A percentile compares a stretch with the other conserved stretches of the same genome.
Conservation (phyloP, 2,888 invertebrate genomes). For the Volucella bombylans region DNA sequence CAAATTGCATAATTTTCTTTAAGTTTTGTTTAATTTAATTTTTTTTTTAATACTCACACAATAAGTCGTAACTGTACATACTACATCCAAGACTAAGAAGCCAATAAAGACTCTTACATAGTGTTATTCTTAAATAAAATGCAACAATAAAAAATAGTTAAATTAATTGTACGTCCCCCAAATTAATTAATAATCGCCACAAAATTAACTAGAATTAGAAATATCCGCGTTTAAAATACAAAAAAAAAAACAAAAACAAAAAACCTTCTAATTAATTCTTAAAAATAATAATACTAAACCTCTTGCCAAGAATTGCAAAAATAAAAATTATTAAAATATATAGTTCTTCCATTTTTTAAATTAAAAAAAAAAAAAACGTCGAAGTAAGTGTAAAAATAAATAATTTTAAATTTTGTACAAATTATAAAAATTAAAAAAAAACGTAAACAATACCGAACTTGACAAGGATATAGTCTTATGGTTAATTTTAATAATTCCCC, state of each 20-base stretch:
- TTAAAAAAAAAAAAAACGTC: slow-evolving; percentile 16
- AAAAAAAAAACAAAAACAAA: slow-evolving; percentile 27
- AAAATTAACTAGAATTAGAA: slow-evolving; percentile 16
- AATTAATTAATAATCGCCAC: slow-evolving; percentile 67
- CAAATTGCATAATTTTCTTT: slow-evolving; percentile 46
- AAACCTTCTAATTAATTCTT: slow-evolving; percentile 6
- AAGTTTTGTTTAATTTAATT: not conserved
- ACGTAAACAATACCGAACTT: slow-evolving; percentile 4
- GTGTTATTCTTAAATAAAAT: slow-evolving; percentile 27
- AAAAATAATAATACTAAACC: slow-evolving; percentile 45
- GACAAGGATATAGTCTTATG: slow-evolving; percentile 28
- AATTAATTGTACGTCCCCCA: slow-evolving; percentile 22
- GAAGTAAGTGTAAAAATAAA: slow-evolving; percentile 44
- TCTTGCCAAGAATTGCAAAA: slow-evolving; percentile 64
- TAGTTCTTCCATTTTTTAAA: slow-evolving; percentile 62
- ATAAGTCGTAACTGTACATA: slow-evolving; percentile 69
- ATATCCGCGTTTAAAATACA: slow-evolving; percentile 9
- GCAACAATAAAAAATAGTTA: slow-evolving; percentile 30
- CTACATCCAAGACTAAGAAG: slow-evolving; percentile 80
- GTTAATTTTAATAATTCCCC: slow-evolving; percentile 1
- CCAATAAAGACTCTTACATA: slow-evolving; percentile 81
- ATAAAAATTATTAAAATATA: slow-evolving; percentile 29
- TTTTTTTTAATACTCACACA: slow-evolving; percentile 58
- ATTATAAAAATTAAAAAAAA: slow-evolving; percentile 35
- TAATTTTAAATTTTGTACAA: slow-evolving; percentile 59